phyloP scores from a whole-genome alignment of 2,797 vertebrate genomes.

The Enoplosus armatus region DNA sequence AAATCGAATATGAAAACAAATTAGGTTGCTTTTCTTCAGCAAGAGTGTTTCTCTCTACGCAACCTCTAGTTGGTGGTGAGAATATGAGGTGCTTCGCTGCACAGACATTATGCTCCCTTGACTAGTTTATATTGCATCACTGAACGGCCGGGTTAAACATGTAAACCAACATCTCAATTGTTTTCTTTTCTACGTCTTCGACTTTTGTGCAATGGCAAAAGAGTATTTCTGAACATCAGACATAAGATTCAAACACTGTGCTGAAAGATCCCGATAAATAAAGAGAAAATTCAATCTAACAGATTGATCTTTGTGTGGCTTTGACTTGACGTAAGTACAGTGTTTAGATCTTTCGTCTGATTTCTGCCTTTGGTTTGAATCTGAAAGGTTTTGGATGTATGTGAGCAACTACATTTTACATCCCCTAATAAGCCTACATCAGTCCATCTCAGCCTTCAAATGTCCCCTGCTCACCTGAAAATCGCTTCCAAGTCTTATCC shows the following conservation, averaged over 20 bases:
- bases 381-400: not conserved
- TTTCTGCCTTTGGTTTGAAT: slow-evolving; percentile 1
- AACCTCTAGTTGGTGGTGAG: not conserved
- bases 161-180: not conserved
- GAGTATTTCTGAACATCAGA: not conserved
- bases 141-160: not conserved
- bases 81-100: not conserved
- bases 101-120: not conserved
- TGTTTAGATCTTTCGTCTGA: slow-evolving; percentile 4
- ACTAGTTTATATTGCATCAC: not conserved
- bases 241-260: not conserved
- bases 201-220: not conserved
- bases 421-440: not conserved
- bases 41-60: slow-evolving; percentile 16
- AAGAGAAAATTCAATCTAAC: not conserved
- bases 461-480: slow-evolving; percentile 34
- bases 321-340: not conserved
- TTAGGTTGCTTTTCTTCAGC: slow-evolving; percentile 20
- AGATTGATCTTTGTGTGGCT: slow-evolving; percentile 1
- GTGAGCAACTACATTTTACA: slow-evolving; percentile 11
- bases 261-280: not conserved
- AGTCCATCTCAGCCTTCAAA: not conserved
- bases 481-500: slow-evolving; percentile 20
- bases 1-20: slow-evolving; percentile 56
- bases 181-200: not conserved